These are phyloP conservation scores for Elymnias hypermnestra DNA, from an alignment of 1,140 invertebrate genomes.

Conservation along the genomic window DNA sequence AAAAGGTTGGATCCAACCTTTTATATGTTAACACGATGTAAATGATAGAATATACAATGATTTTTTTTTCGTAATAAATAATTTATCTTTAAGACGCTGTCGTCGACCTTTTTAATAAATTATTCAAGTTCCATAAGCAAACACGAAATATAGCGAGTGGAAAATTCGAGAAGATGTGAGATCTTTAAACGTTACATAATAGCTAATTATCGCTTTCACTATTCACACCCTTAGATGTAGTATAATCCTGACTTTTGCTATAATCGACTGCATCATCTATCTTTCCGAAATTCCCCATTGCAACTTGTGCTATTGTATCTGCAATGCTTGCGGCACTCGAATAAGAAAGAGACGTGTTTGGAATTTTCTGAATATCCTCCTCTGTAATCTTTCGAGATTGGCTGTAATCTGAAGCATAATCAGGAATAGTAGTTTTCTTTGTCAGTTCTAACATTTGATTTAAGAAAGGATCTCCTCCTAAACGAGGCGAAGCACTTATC, in stretches of 20 bases:
- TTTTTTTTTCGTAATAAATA: too few relatives aligned
- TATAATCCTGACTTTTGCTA: constrained; percentile 59
- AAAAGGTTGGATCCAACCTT: too few relatives aligned
- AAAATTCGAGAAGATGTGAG: too few relatives aligned
- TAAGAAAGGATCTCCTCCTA: constrained; percentile 64
- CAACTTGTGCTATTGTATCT: constrained; percentile 63
- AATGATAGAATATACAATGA: too few relatives aligned
- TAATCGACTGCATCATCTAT: constrained; percentile 58
- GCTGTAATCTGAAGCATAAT: constrained; percentile 62
- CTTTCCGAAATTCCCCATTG: constrained; percentile 62
- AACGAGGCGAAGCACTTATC: constrained; percentile 47
- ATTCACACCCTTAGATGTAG: constrained; percentile 33
- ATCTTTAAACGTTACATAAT: too few relatives aligned
- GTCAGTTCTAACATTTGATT: constrained; percentile 74
- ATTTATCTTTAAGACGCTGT: too few relatives aligned
- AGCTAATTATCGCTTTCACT: constrained; percentile 39
- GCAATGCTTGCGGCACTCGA: constrained; percentile 57
- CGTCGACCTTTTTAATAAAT: too few relatives aligned
- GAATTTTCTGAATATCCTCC: constrained; percentile 50
- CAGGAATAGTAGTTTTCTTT: constrained; percentile 71
- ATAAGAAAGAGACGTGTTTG: constrained; percentile 57
- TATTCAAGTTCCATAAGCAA: too few relatives aligned
- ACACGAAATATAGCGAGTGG: too few relatives aligned
- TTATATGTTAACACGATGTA: too few relatives aligned
- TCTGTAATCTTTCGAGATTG: constrained; percentile 62